Percentiles rank a stretch among this genome's conserved stretches.
Conservation (phyloP, 2,113 vertebrate genomes). For the Oriolus oriolus region DNA sequence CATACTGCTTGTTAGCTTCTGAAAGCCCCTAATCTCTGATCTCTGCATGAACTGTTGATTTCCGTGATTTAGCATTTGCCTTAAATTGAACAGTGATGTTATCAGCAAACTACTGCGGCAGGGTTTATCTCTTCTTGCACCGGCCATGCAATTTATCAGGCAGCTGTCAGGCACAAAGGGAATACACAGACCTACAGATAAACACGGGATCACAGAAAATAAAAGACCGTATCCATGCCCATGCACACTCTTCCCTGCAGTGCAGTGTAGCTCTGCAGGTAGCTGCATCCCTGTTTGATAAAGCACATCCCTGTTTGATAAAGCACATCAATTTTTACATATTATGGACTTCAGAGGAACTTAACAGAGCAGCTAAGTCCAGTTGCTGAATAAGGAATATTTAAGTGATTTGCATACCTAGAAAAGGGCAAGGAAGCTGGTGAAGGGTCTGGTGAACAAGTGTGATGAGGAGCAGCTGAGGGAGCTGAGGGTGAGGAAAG, state of each 20-base stretch:
- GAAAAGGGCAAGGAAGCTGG: not conserved
- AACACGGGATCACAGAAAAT: not conserved
- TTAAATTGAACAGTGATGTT: constrained; percentile 23
- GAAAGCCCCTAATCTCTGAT: not conserved
- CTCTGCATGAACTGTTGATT: constrained; percentile 33
- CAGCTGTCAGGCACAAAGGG: constrained; percentile 16
- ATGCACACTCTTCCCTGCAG: not conserved
- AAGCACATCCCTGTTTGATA: not conserved
- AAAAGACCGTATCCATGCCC: not conserved
- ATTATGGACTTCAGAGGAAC: not conserved
- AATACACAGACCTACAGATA: not conserved
- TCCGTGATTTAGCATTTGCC: not conserved
- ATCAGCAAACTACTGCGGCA: not conserved
- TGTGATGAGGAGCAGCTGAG: not conserved
- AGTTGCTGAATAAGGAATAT: not conserved
- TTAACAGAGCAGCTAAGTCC: not conserved
- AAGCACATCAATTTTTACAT: not conserved
- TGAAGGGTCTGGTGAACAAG: not conserved
- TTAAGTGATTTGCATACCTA: not conserved
- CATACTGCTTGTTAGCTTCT: not conserved
- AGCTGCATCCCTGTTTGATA: not conserved
- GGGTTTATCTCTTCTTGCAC: constrained; percentile 40
- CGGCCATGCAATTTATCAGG: constrained; percentile 15
- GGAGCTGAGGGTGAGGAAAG: not conserved
- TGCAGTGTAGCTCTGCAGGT: not conserved